These are phyloP conservation scores for Drosophila recens DNA, from an alignment of 2,888 invertebrate species.

Conservation along the genomic window DNA sequence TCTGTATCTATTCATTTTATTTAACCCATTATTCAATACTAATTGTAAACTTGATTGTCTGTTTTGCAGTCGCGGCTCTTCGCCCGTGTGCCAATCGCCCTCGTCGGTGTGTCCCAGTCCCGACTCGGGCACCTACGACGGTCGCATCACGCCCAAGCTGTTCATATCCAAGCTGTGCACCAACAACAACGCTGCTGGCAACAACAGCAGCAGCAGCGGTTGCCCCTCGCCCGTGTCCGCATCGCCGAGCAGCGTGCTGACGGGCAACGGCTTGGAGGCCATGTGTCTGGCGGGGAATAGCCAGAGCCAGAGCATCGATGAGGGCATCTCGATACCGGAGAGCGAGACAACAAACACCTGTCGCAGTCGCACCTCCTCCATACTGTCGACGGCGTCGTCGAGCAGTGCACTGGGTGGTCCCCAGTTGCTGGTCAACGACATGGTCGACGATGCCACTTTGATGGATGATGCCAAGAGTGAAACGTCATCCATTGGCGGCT, in stretches of 20 bases:
- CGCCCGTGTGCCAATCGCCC: conserved; percentile 85
- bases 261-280: conserved; percentile 48
- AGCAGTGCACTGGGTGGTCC: conserved; percentile 50
- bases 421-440: conserved; percentile 72
- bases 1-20: neutral
- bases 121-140: conserved; percentile 85
- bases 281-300: conserved; percentile 74
- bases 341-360: conserved; percentile 68
- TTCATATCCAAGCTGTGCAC: conserved; percentile 84
- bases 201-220: conserved; percentile 79
- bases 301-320: conserved; percentile 81
- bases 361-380: conserved; percentile 65
- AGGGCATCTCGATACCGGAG: conserved; percentile 79
- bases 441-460: conserved; percentile 81
- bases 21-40: neutral
- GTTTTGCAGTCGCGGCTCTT: conserved; percentile 83
- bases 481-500: conserved; percentile 82
- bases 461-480: conserved; percentile 84
- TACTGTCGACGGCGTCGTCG: conserved; percentile 67
- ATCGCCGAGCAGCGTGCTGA: conserved; percentile 74
- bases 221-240: conserved; percentile 84
- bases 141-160: conserved; percentile 85
- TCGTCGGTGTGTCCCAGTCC: conserved; percentile 85
- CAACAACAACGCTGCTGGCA: conserved; percentile 71
- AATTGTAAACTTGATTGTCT: conserved; percentile 3